Base-by-base conservation (phyloP, 2,888 invertebrate species). In the Gortyna flavago region DNA sequence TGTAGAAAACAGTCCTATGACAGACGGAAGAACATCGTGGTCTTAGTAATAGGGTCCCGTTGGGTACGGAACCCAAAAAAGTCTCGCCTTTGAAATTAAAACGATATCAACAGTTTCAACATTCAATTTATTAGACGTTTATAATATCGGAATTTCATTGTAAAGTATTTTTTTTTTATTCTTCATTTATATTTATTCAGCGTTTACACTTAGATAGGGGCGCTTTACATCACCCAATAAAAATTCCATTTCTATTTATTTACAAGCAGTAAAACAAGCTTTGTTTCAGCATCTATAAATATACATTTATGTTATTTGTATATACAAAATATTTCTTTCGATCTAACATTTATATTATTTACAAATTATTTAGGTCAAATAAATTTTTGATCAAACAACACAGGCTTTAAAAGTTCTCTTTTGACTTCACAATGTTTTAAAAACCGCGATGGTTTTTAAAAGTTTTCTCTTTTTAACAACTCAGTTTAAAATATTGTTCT, bases 71-170 rank as follows among this genome's bases (percentile, higher is more conserved):
- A 51, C 16, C 32, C 6, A 25, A 32, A 32, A 25, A 71, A 35
- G 21, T 61, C 29, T 57, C 13, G n/a, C 16, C 35, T 61, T 54
- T 62, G 1, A 57, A 68, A 80, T 78, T 64, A 78, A 79, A 86
- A 87, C 79, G 62, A 84, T 29, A 57, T 54, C 64, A 77, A 75
- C 75, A 78, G 84, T 89, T 87, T 89, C 86, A 91, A 92, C 92
- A 92, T 92, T 91, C 81, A 91, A 85, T 92, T 92, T 91, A 92
- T 89, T 92, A 91, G 81, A 91, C 86, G 88, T 88, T 86, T 89
- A 90, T 88, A 84, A 90, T 89, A 89, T 86, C 67, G 67, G 76
- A 85, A 85, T 82, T 85, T 86, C 62, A 81, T 85, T 75, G 77
- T 89, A 91, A 89, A 86, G 84, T 86, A 86, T 83, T 77, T 81